Percentiles rank a stretch among this genome's conserved stretches.
Conservation (phyloP, 2,888 invertebrate species). For the Oscheius sp. region DNA sequence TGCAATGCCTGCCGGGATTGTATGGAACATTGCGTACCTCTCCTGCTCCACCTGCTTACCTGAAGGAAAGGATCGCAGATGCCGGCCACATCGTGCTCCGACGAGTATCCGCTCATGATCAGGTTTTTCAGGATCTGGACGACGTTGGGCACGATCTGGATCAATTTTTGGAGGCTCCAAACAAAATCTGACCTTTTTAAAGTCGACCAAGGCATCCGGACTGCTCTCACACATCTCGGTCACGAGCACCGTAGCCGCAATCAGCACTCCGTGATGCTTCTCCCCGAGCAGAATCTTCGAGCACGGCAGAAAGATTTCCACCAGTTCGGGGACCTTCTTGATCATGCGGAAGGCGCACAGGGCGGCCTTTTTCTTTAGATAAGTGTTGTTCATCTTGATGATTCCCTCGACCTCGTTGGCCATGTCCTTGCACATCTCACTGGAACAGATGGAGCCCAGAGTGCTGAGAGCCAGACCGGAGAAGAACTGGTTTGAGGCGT, state of each 20-base stretch:
- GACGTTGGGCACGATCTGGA: slow-evolving; percentile 94
- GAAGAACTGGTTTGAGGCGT: slow-evolving; percentile 97
- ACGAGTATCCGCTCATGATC: slow-evolving; percentile 97
- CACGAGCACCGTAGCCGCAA: slow-evolving; percentile 96
- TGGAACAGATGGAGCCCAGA: slow-evolving; percentile 96
- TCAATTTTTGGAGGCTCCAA: neutral
- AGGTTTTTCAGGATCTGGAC: slow-evolving; percentile 97
- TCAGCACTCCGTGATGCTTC: slow-evolving; percentile 98
- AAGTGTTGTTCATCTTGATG: slow-evolving; percentile 98
- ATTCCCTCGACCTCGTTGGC: slow-evolving; percentile 97
- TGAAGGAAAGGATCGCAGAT: slow-evolving; percentile 99
- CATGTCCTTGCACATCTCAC: slow-evolving; percentile 94
- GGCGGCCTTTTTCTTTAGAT: slow-evolving; percentile 91
- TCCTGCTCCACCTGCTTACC: slow-evolving; percentile 76
- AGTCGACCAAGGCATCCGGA: slow-evolving; percentile 94
- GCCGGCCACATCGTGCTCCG: slow-evolving; percentile 99
- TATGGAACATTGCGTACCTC: no score
- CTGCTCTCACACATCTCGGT: slow-evolving; percentile 99
- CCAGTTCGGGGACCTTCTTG: slow-evolving; percentile 93
- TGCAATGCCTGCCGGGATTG: no score
- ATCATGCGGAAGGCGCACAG: slow-evolving; percentile 93
- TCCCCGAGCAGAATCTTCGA: slow-evolving; percentile 94
- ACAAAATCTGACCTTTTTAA: slow-evolving; percentile 86
- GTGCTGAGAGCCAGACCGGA: slow-evolving; percentile 97
- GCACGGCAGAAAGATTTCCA: slow-evolving; percentile 99